Conservation (phyloP, 2,888 invertebrate genomes). For the Ypsolopha scabrella region DNA sequence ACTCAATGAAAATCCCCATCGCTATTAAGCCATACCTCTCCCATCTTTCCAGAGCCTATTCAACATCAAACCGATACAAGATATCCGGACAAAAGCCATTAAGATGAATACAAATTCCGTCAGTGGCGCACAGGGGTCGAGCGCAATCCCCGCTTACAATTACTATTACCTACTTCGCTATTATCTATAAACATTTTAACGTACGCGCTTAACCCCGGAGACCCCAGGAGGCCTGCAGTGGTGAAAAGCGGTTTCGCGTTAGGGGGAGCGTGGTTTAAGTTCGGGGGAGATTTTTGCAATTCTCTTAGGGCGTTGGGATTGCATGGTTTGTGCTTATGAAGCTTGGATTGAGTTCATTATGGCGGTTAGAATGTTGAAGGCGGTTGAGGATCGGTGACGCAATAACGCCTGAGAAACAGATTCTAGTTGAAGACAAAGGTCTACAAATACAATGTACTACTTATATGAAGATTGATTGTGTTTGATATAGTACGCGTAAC, state of each 20-base stretch:
- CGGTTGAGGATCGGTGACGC: slow-evolving; percentile 18
- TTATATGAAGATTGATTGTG: too few relatives aligned
- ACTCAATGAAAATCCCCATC: slow-evolving; percentile 17
- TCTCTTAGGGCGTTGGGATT: slow-evolving; percentile 49
- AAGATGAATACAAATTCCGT: slow-evolving; percentile 53
- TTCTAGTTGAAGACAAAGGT: too few relatives aligned
- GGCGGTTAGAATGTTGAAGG: slow-evolving; percentile 44
- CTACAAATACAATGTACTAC: too few relatives aligned
- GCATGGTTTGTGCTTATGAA: slow-evolving; percentile 31
- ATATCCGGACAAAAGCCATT: slow-evolving; percentile 47
- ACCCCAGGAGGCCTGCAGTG: slow-evolving; percentile 47
- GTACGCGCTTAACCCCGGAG: slow-evolving; percentile 64
- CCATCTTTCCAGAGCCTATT: slow-evolving; percentile 30
- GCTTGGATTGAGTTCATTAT: slow-evolving; percentile 49
- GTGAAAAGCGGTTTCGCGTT: slow-evolving; percentile 39
- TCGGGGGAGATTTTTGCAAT: slow-evolving; percentile 42
- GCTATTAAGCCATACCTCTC: slow-evolving; percentile 19
- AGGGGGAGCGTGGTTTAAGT: slow-evolving; percentile 33
- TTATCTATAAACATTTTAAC: slow-evolving; percentile 70
- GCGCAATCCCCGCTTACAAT: slow-evolving; percentile 36
- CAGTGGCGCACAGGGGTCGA: slow-evolving; percentile 28
- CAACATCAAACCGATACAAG: slow-evolving; percentile 35
- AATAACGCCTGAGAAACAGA: too few relatives aligned
- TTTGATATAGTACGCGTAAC: too few relatives aligned
- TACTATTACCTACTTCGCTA: slow-evolving; percentile 57